These are phyloP conservation scores for Alcis repandata DNA, from an alignment of 2,888 invertebrate species.

Conservation along the genomic window DNA sequence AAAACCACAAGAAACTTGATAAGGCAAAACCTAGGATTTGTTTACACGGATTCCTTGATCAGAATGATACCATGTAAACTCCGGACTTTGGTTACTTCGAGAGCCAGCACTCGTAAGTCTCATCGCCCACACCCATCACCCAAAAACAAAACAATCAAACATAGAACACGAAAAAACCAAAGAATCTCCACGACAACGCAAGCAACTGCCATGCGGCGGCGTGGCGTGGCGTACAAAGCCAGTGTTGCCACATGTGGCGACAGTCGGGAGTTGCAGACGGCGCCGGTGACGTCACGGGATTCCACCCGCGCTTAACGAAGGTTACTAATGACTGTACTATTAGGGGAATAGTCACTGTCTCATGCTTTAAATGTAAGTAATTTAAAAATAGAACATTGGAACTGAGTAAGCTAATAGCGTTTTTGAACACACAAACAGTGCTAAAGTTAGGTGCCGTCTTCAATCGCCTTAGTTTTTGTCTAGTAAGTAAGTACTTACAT, in stretches of 20 bases:
- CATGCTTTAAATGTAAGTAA: slow-evolving; percentile 8
- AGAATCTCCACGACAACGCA: neutral
- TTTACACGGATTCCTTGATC: too few species aligned
- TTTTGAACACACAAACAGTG: too few species aligned
- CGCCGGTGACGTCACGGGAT: slow-evolving; percentile 78
- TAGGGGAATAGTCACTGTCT: slow-evolving; percentile 26
- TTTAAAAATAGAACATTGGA: neutral
- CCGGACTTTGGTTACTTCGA: too few species aligned
- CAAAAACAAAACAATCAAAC: slow-evolving; percentile 1
- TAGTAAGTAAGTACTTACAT: too few species aligned
- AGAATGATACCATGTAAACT: too few species aligned
- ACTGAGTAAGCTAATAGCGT: too few species aligned
- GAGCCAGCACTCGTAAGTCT: too few species aligned
- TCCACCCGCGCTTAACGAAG: slow-evolving; percentile 60
- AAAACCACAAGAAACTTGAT: too few species aligned
- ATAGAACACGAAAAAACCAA: slow-evolving; percentile 1
- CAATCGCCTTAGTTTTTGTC: too few species aligned
- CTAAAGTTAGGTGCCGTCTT: too few species aligned
- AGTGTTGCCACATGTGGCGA: slow-evolving; percentile 61
- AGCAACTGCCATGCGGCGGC: neutral
- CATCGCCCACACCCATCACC: too few species aligned
- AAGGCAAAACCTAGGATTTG: too few species aligned
- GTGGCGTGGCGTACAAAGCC: neutral
- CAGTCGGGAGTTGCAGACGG: slow-evolving; percentile 56
- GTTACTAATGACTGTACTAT: slow-evolving; percentile 44